Base-by-base conservation (phyloP, 2,888 invertebrate genomes). In the Trachelus tabidus region DNA sequence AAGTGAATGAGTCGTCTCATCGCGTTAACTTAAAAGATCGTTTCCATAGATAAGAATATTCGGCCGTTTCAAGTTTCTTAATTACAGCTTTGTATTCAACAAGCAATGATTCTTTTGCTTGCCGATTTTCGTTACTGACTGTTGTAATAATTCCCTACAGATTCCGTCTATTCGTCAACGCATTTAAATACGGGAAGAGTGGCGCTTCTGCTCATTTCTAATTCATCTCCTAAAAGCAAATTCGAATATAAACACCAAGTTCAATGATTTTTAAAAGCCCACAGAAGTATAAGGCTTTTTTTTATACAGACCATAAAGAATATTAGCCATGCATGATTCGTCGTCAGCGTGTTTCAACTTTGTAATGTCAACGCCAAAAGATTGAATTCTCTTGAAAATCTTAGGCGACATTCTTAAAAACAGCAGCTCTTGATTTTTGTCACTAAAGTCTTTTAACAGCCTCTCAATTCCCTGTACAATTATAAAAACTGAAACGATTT, bases 381-480 rank as follows among this genome's bases (percentile, higher is more conserved):
- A 77, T n/a, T 87, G 80, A 76, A 87, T 91, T 23, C 23, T 9
- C 56, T 56, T 56, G 23, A 56, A 23, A 56, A 56, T 56, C 6
- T 56, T 56, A 23, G 56, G 23, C 23, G 56, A 56, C 9, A 56
- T 56, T 56, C 56, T 56, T 56, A 92, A 78, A 40, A 95, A 89
- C 71, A 94, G 88, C 69, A 96, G 87, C 83, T 92, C 91, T 79
- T 93, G 93, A 6, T 91, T 89, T n/a, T 91, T 90, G 34, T 89
- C 91, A 71, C 93, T 91, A 80, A 95, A 93, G 78, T 94, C 94
- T 80, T 92, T 92, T 9, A 93, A 90, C 12, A 96, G 87, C 0
- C 93, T 92, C 80, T 93, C 93, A 4, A 96, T 90, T 75, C 94
- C 93, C 94, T 95, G 92, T 11, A 88, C 9, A 56, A 56, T 56